Evolutionary conservation across 2,888 invertebrate species (phyloP), one percentile per base, ranked within the genome.

Genomic region (Drosophila buzzatii): DNA sequence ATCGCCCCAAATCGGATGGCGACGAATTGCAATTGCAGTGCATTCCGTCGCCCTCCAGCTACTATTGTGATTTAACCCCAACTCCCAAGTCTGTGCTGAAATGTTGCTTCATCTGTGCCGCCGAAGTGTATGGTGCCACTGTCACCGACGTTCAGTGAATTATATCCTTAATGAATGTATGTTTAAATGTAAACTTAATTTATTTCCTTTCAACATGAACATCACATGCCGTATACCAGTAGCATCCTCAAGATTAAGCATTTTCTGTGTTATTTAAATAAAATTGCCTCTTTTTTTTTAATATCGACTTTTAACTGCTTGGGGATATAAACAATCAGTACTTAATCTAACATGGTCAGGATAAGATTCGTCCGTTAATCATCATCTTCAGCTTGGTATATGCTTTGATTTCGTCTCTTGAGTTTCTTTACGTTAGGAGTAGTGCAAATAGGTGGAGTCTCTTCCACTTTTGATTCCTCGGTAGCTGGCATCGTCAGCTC

Each of bases 41-140:
- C 67, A 92, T 93, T 61, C 90, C 92, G 4, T 82, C 89, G 31
- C 93, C 93, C 18, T 6, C 73, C 16, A 88, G 84, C 60, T 93
- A 93, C 73, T 92, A 91, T 76, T 93, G 93, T 91, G 93, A 93
- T 89, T 87, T 87, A 37, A 85, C 81, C 14, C 82, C 91, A 10
- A 86, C 92, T 12, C 84, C 92, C 4, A 87, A 91, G 23, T 73
- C 87, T 9, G 89, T 92, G 49, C 64, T 82, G 8, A 80, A 86
- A 53, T 83, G 87, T 31, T 83, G 80, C 0, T 87, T 90, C 27
- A 68, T 82, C 7, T 91, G 85, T 35, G 84, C 85, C n/a, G 79
- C 83, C 31, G 91, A 91, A 57, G 82, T 77, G 1, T 89, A 86
- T 58, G 80, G 76, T n/a, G 60, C 60, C 37, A 72, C 73, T 49